These are phyloP conservation scores for Drosophila kuntzei DNA, from an alignment of 2,888 invertebrate genomes.

Conservation along the genomic window DNA sequence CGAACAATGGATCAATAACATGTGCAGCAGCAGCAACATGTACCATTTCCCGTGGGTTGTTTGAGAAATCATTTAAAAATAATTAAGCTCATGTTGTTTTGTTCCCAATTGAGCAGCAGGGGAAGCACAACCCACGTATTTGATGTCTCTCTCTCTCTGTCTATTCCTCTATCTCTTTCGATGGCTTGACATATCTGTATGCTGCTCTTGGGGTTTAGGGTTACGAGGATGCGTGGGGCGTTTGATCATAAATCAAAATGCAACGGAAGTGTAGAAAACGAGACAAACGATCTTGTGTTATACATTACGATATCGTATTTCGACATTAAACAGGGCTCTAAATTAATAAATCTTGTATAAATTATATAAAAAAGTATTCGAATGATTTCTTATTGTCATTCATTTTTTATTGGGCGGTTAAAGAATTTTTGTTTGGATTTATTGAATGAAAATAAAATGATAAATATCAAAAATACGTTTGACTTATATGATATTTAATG, in stretches of 20 bases:
- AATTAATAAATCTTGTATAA: constrained; percentile 12
- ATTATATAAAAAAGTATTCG: not conserved
- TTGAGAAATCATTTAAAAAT: constrained; percentile 75
- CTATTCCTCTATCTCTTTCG: not conserved
- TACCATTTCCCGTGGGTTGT: constrained; percentile 46
- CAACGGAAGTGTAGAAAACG: constrained; percentile 51
- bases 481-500: not conserved
- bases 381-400: constrained; percentile 15
- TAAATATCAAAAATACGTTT: not conserved
- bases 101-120: constrained; percentile 24
- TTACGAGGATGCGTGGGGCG: constrained; percentile 49
- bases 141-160: not conserved
- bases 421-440: not conserved
- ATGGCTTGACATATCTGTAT: constrained; percentile 29
- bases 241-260: constrained; percentile 50
- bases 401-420: not conserved
- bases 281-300: constrained; percentile 41
- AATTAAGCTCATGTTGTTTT: constrained; percentile 70
- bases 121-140: constrained; percentile 34
- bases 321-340: constrained; percentile 15
- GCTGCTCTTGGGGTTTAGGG: constrained; percentile 21
- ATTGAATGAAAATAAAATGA: not conserved
- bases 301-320: constrained; percentile 48
- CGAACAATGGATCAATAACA: constrained; percentile 46
- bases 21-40: constrained; percentile 33